Percentiles rank a stretch among this genome's conserved stretches.
Conservation (phyloP, 2,113 vertebrate species). For the Anas platyrhynchos region DNA sequence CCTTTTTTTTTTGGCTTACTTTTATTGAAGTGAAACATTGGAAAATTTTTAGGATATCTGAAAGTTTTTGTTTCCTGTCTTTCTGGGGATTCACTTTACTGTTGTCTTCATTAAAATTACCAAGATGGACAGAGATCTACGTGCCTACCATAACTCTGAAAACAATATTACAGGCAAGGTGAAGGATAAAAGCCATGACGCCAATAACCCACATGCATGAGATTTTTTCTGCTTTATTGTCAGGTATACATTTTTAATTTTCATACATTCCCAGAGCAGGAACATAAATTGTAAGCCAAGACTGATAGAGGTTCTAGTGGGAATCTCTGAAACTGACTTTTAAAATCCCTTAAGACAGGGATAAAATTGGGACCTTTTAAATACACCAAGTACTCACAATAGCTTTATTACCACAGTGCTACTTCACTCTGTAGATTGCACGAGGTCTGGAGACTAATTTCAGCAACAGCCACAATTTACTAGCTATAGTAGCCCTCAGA, state of each 20-base stretch:
- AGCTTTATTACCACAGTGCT: conserved; percentile 75
- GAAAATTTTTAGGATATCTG: not conserved
- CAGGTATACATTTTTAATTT: conserved; percentile 47
- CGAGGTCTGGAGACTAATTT: conserved; percentile 81
- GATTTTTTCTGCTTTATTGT: conserved; percentile 9
- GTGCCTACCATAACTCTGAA: not conserved
- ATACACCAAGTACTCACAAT: conserved; percentile 75
- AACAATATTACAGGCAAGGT: not conserved
- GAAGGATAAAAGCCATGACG: not conserved
- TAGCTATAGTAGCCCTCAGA: conserved; percentile 81
- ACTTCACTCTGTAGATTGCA: conserved; percentile 76
- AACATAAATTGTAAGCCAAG: conserved; percentile 16
- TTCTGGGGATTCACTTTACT: not conserved
- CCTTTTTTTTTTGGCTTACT: not conserved
- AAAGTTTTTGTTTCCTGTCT: not conserved
- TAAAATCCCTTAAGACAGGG: conserved; percentile 57
- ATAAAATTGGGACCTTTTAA: conserved; percentile 74
- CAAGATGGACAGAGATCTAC: not conserved
- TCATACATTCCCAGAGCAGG: conserved; percentile 6
- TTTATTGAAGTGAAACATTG: not conserved
- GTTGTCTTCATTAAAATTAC: not conserved
- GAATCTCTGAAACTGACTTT: conserved; percentile 57
- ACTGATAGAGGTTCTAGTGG: conserved; percentile 36
- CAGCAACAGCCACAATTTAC: conserved; percentile 82
- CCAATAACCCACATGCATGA: not conserved